Base-by-base conservation (phyloP, 1,140 invertebrate genomes). In the Penaeus indicus region DNA sequence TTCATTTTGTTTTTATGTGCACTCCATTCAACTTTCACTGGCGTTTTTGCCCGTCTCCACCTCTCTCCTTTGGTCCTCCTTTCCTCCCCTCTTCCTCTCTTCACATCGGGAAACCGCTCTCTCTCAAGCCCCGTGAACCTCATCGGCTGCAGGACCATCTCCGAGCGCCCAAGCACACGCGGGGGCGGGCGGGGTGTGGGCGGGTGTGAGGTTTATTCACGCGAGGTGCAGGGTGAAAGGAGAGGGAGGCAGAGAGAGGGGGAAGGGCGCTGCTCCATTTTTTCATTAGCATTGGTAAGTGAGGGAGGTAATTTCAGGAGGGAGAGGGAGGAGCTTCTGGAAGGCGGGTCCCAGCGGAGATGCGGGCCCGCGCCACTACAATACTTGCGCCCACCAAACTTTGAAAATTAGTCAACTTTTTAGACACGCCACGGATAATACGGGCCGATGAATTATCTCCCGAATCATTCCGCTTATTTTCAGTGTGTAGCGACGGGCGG, bases 361-460 rank as follows among this genome's bases (percentile, higher is more conserved):
- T 21, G 11, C 32, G 32, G 42, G 61, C 54, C 72, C 19, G 47
- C 84, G 72, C 54, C 84, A 77, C 84, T 85, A 85, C 75, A 79
- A 86, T 86, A 86, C 84, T 86, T 78, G 61, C 75, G 47, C 18
- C 84, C 16, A n/a, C 84, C 84, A 86, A 86, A 86, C 84, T 86
- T 86, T 86, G 84, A 86, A 86, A 86, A 86, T 86, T 86, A 86
- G 84, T 86, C 84, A 86, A 86, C 61, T 86, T 86, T 86, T 86
- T 86, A 86, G 84, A 86, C 84, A 86, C 84, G 84, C 84, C 75
- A 86, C 60, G 84, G 84, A 86, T 86, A 86, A 86, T 86, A 79
- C 84, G 72, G 38, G 38, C 84, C 72, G 84, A 86, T 86, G 84
- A 86, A 79, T 79, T 86, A 79, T 78, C 84, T 86, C 79, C 75